These are phyloP conservation scores for Zygogramma bicolorata DNA, from an alignment of 2,888 invertebrate genomes.

Conservation along the genomic window DNA sequence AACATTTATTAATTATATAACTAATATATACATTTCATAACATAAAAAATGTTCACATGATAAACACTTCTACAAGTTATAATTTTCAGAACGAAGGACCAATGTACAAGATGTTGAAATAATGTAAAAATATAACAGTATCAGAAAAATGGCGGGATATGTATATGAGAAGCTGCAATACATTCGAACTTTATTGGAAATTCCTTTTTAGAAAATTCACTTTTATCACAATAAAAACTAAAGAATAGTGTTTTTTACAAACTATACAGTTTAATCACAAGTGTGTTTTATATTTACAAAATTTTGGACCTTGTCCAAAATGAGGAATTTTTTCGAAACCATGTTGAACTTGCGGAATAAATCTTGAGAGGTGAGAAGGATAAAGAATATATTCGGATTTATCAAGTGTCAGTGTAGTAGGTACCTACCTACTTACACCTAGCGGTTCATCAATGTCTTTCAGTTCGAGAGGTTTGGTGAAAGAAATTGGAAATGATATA, in stretches of 20 bases:
- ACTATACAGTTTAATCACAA: conserved; percentile 36
- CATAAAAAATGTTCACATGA: conserved; percentile 30
- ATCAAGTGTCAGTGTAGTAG: too few relatives aligned
- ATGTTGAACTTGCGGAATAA: not conserved
- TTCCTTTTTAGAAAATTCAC: conserved; percentile 29
- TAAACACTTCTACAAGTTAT: conserved; percentile 10
- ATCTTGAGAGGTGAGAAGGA: too few relatives aligned
- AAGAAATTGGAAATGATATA: too few relatives aligned
- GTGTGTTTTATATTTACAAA: conserved; percentile 35
- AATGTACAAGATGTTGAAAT: conserved; percentile 33
- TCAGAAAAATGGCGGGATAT: conserved; percentile 39
- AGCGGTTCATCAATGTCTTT: too few relatives aligned
- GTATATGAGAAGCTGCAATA: conserved; percentile 34
- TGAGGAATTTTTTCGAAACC: not conserved
- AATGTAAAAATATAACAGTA: conserved; percentile 39
- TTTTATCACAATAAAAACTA: conserved; percentile 39
- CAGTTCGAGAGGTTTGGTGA: too few relatives aligned
- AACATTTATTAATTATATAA: conserved; percentile 42
- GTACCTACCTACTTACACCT: too few relatives aligned
- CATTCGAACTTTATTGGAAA: not conserved
- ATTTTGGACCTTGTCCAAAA: not conserved
- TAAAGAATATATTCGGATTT: too few relatives aligned
- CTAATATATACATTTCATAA: conserved; percentile 38
- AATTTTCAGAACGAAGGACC: conserved; percentile 11
- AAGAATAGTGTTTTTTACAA: conserved; percentile 35